These are phyloP conservation scores for Pygoscelis adeliae DNA, from an alignment of 2,113 vertebrate genomes.

Conservation along the genomic window DNA sequence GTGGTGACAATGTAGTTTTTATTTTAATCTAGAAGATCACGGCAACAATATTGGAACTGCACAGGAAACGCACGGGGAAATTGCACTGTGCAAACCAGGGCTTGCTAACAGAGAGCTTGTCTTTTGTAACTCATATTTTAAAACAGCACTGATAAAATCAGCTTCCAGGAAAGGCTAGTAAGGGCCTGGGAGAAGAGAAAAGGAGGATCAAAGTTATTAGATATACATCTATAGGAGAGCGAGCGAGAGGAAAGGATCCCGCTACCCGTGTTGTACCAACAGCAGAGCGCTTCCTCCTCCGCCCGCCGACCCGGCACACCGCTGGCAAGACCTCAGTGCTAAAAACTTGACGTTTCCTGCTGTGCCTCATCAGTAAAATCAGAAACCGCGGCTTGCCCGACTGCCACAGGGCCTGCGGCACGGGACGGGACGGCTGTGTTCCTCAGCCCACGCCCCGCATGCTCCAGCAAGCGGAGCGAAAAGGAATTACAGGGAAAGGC, in stretches of 20 bases:
- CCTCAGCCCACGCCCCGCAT: not conserved
- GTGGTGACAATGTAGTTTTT: not conserved
- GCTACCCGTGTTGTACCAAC: not conserved
- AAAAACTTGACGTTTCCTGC: not conserved
- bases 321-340: not conserved
- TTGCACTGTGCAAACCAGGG: not conserved
- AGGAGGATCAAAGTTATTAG: constrained; percentile 39
- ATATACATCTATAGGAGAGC: not conserved
- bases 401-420: not conserved
- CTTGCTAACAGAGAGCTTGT: not conserved
- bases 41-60: not conserved
- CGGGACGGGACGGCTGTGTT: no score
- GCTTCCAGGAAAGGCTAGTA: constrained; percentile 31
- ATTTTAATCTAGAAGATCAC: not conserved
- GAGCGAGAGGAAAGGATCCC: not conserved
- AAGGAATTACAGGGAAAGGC: not conserved
- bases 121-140: not conserved
- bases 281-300: not conserved
- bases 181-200: constrained; percentile 33
- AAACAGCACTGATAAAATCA: constrained; percentile 8
- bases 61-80: not conserved
- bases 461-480: not conserved
- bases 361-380: not conserved
- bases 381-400: not conserved
- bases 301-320: not conserved